Percentiles rank a stretch among this genome's conserved stretches.
phyloP scores from a whole-genome alignment of 2,888 invertebrate species.

The Diarsia brunnea region DNA sequence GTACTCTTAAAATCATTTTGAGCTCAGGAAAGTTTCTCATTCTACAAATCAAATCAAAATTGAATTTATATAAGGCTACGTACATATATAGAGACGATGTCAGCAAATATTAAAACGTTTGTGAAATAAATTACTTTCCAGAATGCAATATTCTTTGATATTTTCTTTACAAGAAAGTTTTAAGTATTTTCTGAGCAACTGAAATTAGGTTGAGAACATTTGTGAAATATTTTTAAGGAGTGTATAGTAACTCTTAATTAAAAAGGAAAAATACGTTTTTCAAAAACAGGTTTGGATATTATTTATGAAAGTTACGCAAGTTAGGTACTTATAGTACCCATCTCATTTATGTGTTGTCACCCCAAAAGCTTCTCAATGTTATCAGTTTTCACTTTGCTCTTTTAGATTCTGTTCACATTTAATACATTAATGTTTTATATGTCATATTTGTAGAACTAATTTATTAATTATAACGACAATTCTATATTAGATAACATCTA shows the following conservation, averaged over 20 bases:
- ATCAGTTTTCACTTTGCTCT: neutral
- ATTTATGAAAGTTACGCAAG: conserved; percentile 18
- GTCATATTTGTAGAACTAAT: neutral
- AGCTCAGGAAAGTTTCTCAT: conserved; percentile 36
- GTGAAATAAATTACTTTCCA: conserved; percentile 37
- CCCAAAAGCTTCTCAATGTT: conserved; percentile 6
- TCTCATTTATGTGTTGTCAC: neutral
- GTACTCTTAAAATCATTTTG: conserved; percentile 31
- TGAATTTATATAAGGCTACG: conserved; percentile 35
- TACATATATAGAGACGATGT: conserved; percentile 21
- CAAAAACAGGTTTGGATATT: neutral
- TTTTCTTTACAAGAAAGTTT: conserved; percentile 43
- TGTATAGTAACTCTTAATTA: neutral
- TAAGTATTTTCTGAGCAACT: conserved; percentile 36
- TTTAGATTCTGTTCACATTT: neutral
- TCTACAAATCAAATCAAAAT: conserved; percentile 32
- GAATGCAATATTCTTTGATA: conserved; percentile 54
- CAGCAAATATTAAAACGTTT: conserved; percentile 49
- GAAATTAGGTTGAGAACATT: conserved; percentile 22
- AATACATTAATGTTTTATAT: neutral
- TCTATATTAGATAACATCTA: conserved; percentile 10
- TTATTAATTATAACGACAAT: conserved; percentile 19
- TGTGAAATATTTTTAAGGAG: neutral
- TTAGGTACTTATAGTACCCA: neutral
- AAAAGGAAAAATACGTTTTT: conserved; percentile 1